phyloP scores from a whole-genome alignment of 2,888 invertebrate genomes.

The Sarcophaga variegata region DNA sequence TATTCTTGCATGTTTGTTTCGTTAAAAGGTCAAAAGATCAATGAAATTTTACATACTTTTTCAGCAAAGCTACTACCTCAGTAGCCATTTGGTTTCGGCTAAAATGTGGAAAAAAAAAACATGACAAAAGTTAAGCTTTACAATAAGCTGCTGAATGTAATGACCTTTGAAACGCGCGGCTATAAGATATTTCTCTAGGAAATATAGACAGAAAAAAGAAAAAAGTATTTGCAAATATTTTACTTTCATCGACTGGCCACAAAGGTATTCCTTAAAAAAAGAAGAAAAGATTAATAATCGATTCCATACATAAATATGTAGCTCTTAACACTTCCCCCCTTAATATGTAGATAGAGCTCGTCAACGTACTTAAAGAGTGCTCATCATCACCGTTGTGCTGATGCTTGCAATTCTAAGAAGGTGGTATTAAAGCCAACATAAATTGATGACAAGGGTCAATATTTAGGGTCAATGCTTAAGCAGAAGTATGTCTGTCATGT shows the following conservation, averaged over 20 bases:
- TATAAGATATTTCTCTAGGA: slow-evolving; percentile 15
- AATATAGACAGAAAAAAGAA: neutral
- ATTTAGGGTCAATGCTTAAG: slow-evolving; percentile 52
- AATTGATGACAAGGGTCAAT: slow-evolving; percentile 69
- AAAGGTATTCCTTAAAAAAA: neutral
- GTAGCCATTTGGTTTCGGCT: slow-evolving; percentile 59
- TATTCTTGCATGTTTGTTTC: too few species aligned
- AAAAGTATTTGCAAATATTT: slow-evolving; percentile 49
- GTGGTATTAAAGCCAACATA: slow-evolving; percentile 58
- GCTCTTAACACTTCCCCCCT: slow-evolving; percentile 40
- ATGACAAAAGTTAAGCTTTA: slow-evolving; percentile 42
- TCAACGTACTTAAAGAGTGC: neutral
- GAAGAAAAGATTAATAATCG: slow-evolving; percentile 26
- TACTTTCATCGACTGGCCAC: slow-evolving; percentile 34
- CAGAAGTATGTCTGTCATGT: slow-evolving; percentile 63
- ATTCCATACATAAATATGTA: slow-evolving; percentile 10
- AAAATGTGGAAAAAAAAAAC: slow-evolving; percentile 25
- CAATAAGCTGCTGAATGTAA: slow-evolving; percentile 14
- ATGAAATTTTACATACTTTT: neutral
- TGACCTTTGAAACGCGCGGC: slow-evolving; percentile 25
- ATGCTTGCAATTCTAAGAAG: slow-evolving; percentile 44
- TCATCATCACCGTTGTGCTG: neutral
- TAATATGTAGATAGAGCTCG: too few species aligned
- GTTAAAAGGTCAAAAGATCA: slow-evolving; percentile 12
- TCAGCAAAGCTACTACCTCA: slow-evolving; percentile 56